A percentile compares a stretch with the other conserved stretches of the same genome.
These are phyloP conservation scores for Norana najaformis DNA, from an alignment of 2,888 invertebrate genomes.

Conservation along the genomic window DNA sequence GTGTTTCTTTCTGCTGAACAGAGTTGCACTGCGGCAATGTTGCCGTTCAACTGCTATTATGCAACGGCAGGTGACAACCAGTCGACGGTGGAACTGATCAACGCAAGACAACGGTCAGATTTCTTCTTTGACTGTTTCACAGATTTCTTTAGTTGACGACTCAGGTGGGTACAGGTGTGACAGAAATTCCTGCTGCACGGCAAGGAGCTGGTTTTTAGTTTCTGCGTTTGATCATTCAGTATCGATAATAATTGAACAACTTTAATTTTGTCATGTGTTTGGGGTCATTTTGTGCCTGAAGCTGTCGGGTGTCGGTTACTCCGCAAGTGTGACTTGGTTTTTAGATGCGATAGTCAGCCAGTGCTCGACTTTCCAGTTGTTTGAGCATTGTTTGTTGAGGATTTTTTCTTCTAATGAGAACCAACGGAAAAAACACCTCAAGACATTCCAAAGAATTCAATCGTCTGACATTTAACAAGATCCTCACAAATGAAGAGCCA, in stretches of 20 bases:
- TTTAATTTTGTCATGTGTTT: too few species aligned
- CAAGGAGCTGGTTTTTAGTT: too few species aligned
- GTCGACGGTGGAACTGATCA: background rate
- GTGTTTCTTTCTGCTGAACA: background rate
- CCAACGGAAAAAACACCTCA: background rate
- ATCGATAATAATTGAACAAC: too few species aligned
- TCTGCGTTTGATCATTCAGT: too few species aligned
- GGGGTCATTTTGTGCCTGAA: too few species aligned
- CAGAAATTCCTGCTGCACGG: too few species aligned
- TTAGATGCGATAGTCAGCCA: background rate
- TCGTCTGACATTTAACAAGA: background rate
- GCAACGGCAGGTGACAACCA: background rate
- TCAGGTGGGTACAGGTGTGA: too few species aligned
- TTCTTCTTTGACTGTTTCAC: too few species aligned
- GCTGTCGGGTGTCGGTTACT: too few species aligned
- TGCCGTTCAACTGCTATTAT: conserved; percentile 1
- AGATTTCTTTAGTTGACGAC: too few species aligned
- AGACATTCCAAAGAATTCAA: background rate
- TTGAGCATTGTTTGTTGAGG: background rate
- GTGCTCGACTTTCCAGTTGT: background rate
- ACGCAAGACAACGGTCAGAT: background rate
- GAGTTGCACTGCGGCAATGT: background rate
- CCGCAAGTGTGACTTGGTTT: too few species aligned
- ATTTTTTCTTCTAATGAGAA: background rate
- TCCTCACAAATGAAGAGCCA: background rate